A percentile compares a stretch with the other conserved stretches of the same genome.
Conservation (phyloP, 1,140 invertebrate species). For the Panagrolaimus sp. region DNA sequence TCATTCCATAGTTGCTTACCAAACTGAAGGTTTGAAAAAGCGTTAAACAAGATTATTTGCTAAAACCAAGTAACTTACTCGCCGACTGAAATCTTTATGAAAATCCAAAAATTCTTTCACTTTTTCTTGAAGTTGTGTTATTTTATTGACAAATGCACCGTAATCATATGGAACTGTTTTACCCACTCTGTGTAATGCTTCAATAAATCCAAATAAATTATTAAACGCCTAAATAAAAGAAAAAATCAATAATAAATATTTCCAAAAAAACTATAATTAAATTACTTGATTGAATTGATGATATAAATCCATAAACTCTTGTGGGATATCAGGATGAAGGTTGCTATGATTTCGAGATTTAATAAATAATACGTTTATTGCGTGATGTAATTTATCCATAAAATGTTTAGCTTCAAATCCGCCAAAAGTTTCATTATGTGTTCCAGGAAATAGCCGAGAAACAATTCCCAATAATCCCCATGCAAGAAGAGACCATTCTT, state of each 20-base stretch:
- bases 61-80: not conserved
- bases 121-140: not conserved
- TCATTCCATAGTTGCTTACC: conserved; percentile 34
- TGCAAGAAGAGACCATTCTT: conserved; percentile 57
- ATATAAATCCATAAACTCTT: not conserved
- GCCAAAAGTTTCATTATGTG: conserved; percentile 15
- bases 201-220: not conserved
- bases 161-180: no score
- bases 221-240: not conserved
- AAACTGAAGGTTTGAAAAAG: conserved; percentile 27
- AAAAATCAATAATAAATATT: conserved; percentile 4
- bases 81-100: not conserved
- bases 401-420: conserved; percentile 12
- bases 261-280: not conserved
- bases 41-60: not conserved
- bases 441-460: conserved; percentile 36
- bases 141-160: not conserved
- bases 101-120: not conserved
- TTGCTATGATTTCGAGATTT: conserved; percentile 40
- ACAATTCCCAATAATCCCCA: conserved; percentile 58
- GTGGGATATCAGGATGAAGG: conserved; percentile 38
- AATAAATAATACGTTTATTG: conserved; percentile 25
- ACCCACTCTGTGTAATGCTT: no score
- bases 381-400: conserved; percentile 8
- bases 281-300: conserved; percentile 4